Evolutionary conservation across 1,140 invertebrate genomes (phyloP).

Genomic region (Listronotus oregonensis): DNA sequence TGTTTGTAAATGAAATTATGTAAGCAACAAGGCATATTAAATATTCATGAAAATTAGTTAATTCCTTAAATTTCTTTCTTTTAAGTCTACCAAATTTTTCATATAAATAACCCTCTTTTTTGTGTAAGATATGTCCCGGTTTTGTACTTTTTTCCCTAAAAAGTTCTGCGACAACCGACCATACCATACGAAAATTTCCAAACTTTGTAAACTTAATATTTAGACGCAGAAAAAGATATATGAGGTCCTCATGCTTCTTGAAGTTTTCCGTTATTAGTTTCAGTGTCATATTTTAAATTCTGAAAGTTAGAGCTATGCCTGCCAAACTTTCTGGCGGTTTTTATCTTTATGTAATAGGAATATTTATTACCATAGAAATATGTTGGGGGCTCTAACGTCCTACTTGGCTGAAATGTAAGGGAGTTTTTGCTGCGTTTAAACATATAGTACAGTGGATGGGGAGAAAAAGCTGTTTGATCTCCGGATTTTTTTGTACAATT

Average conservation of each 20-base stretch:
- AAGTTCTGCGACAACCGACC: conserved; percentile 22
- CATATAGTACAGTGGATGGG: no score
- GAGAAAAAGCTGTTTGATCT: no score
- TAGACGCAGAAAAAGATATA: conserved; percentile 23
- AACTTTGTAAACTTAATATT: conserved; percentile 33
- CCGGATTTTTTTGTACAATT: no score
- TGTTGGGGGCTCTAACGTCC: neutral
- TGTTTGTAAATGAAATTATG: no score
- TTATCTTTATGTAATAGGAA: conserved; percentile 24
- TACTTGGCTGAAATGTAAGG: no score
- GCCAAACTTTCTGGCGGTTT: conserved; percentile 28
- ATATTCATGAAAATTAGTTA: no score
- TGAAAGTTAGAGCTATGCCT: conserved; percentile 29
- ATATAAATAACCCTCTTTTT: no score
- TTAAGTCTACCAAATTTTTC: no score
- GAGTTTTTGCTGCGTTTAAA: no score
- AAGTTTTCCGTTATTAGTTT: conserved; percentile 34
- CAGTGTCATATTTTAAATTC: conserved; percentile 35
- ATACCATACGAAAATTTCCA: conserved; percentile 26
- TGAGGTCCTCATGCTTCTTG: conserved; percentile 25
- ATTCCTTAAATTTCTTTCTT: no score
- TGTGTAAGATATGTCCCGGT: no score
- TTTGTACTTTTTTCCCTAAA: neutral
- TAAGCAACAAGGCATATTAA: no score
- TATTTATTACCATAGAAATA: conserved; percentile 13